A percentile compares a stretch with the other conserved stretches of the same genome.
Evolutionary conservation across 2,888 invertebrate genomes (phyloP).

Genomic region (Drosophila multiciliata): DNA sequence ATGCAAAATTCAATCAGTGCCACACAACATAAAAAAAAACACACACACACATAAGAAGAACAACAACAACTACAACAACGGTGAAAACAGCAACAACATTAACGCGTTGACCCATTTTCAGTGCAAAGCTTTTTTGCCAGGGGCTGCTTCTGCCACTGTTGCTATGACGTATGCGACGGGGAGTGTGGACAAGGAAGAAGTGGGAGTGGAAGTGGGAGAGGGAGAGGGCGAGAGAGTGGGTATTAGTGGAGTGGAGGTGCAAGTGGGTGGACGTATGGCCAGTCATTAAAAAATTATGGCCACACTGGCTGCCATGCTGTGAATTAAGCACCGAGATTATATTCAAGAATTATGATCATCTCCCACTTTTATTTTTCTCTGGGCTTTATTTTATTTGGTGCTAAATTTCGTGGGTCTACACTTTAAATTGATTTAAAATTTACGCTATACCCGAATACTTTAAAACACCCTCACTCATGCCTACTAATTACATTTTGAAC

Average conservation of each 20-base stretch:
- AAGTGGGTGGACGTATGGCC: slow-evolving; percentile 34
- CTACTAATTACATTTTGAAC: slow-evolving; percentile 61
- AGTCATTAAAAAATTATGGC: slow-evolving; percentile 75
- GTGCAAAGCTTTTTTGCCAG: slow-evolving; percentile 77
- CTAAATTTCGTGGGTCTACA: not conserved
- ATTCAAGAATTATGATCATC: slow-evolving; percentile 23
- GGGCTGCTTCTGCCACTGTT: slow-evolving; percentile 51
- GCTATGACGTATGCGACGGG: slow-evolving; percentile 68
- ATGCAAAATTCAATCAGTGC: slow-evolving; percentile 78
- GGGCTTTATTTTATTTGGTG: not conserved
- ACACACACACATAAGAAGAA: slow-evolving; percentile 35
- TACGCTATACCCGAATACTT: not conserved
- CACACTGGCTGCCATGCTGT: slow-evolving; percentile 55
- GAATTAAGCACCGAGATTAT: slow-evolving; percentile 30
- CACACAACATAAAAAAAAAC: slow-evolving; percentile 45
- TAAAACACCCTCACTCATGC: not conserved
- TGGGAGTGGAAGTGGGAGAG: not conserved
- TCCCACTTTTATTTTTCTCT: not conserved
- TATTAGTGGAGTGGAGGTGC: not conserved
- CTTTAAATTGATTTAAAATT: slow-evolving; percentile 5
- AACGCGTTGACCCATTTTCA: slow-evolving; percentile 71
- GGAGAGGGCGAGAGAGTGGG: not conserved
- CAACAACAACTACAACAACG: slow-evolving; percentile 28
- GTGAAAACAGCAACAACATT: slow-evolving; percentile 34
- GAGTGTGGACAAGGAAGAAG: slow-evolving; percentile 5